Evolutionary conservation across 1,140 invertebrate genomes (phyloP), one percentile per base, ranked within the genome.

Genomic region (Littorina saxatilis): DNA sequence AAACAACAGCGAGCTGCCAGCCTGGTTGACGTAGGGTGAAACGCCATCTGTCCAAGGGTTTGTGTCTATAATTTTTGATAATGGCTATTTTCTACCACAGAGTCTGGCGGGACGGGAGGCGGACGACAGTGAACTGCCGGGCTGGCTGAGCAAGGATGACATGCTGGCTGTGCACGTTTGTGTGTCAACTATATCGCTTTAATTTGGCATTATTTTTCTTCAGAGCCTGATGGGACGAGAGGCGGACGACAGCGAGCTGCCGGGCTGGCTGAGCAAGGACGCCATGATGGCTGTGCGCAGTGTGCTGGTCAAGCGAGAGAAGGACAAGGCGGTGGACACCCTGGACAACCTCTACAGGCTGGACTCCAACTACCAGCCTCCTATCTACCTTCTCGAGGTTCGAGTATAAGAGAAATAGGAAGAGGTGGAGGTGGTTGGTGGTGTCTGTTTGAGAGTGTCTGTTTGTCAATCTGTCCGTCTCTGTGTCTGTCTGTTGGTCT

Each of bases 281-380:
- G 85, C 82, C 72, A 73, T 82, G 68, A 73, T 82, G 27, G 40
- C 47, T 32, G 74, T 84, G 29, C 47, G 82, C 17, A 47, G 82
- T n/a, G 61, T 72, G 32, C 39, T 86, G 58, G 77, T 86, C 68
- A 72, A 79, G 29, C 20, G 40, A 7, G 80, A 84, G 66, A 37
- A 82, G 27, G 63, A 82, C 17, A 20, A 40, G 15, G 82, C 80
- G 1, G 78, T 86, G 13, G 85, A 86, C 47, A 77, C 70, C 3
- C 70, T 86, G 39, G 85, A 86, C 80, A 83, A 86, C 39, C 73
- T 80, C 40, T 86, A 86, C 80, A 70, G 85, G 20, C 79, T 86
- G 40, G 85, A 86, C 79, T 84, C 82, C 39, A 86, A 86, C 75
- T 74, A 66, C 43, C 37, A 82, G 27, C 83, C 85, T 0, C 80